Base-by-base conservation (phyloP, 2,113 vertebrate species). In the Hoplias malabaricus region DNA sequence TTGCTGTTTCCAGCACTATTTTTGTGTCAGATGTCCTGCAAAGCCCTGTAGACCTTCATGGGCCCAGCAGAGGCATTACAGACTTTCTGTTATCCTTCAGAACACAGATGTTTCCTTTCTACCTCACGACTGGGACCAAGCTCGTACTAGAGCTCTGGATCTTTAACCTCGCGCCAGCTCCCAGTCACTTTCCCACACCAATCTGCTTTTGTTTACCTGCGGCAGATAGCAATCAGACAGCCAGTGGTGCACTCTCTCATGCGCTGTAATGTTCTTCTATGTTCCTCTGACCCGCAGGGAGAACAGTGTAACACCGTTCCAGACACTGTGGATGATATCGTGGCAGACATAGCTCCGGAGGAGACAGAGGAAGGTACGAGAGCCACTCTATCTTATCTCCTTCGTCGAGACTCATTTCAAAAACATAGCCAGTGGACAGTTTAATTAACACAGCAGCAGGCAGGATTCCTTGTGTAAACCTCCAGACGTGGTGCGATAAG, bases 261-360 rank as follows among this genome's bases (percentile, higher is more conserved):
- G 12, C 3, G 13, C 29, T 70, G 54, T 77, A 69, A 74, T 72
- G 74, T 61, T 72, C 25, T 80, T 40, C 40, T 71, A 11, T 81
- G 76, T 77, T 74, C 79, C 61, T 79, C 67, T 86, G 85, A 79
- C 89, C 88, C 85, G 25, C 93, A 99, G 97, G 97, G 96, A 25
- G 96, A 98, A 73, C 96, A 98, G 75, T 98, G 97, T 83, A 99
- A 98, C 75, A 93, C 96, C 0, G 90, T 98, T 21, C 96, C 96
- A 1, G 96, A 98, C 91, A 96, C 95, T 27, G 91, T 98, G 2
- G 96, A 98, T 43, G 97, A 99, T 83, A 98, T 98, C 19, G 96
- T 99, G 6, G 95, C 96, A 13, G 96, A 98, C 80, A 93, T 97
- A 69, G 94, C 94, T 81, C 94, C 94, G 4, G 95, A 96, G 84